phyloP scores from a whole-genome alignment of 2,888 invertebrate genomes.

The Chironomus riparius region DNA sequence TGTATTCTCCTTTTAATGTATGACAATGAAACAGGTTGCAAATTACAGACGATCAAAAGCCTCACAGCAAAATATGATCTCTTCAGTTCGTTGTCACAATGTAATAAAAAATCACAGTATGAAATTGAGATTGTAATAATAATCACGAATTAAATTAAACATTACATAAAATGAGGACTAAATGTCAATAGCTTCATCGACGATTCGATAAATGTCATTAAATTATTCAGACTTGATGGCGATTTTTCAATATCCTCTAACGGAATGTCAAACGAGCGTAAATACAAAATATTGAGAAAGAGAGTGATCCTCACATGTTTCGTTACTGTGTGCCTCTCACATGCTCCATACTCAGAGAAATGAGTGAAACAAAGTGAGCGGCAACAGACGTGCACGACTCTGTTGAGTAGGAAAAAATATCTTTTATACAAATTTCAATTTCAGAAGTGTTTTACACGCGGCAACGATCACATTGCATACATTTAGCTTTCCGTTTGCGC shows the following conservation, averaged over 20 bases:
- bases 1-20: not conserved
- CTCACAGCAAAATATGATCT: not conserved
- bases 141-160: not conserved
- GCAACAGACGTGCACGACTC: not conserved
- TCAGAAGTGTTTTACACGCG: slow-evolving; percentile 8
- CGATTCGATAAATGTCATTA: no score
- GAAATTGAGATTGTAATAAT: not conserved
- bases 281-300: not conserved
- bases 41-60: not conserved
- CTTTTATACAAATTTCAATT: not conserved
- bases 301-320: not conserved
- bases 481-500: not conserved
- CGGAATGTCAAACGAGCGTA: not conserved
- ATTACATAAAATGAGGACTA: not conserved
- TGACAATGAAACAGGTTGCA: not conserved
- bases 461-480: not conserved
- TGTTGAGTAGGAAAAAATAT: not conserved
- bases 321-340: not conserved
- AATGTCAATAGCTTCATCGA: not conserved
- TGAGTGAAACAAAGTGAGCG: not conserved
- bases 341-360: not conserved
- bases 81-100: not conserved
- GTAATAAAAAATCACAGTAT: not conserved
- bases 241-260: not conserved
- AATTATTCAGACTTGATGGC: not conserved